These are phyloP conservation scores for Vannuccia rotundouncinata DNA, from an alignment of 2,888 invertebrate species.

Conservation along the genomic window DNA sequence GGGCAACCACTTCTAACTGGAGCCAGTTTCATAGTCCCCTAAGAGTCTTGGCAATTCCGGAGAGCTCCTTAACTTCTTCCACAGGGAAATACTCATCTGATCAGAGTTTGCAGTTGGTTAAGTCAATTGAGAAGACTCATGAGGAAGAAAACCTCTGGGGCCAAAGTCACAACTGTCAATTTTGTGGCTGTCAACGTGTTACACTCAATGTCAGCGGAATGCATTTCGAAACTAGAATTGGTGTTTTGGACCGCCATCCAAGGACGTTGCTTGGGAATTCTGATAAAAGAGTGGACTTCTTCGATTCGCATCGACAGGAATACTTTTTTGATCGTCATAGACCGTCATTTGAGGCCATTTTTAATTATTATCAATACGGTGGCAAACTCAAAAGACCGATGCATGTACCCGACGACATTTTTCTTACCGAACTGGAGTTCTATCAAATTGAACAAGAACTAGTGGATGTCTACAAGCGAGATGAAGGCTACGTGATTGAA, in stretches of 20 bases:
- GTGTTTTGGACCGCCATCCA: slow-evolving; percentile 51
- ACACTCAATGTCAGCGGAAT: slow-evolving; percentile 55
- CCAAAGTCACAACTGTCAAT: no score
- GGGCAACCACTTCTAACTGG: no score
- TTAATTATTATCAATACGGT: slow-evolving; percentile 55
- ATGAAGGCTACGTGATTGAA: slow-evolving; percentile 53
- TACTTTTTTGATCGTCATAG: slow-evolving; percentile 56
- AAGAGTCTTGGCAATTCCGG: no score
- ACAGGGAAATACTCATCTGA: no score
- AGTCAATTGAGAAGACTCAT: no score
- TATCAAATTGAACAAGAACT: slow-evolving; percentile 53
- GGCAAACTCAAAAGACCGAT: slow-evolving; percentile 52
- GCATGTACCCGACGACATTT: slow-evolving; percentile 54
- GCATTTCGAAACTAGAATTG: slow-evolving; percentile 53
- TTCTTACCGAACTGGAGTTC: slow-evolving; percentile 53
- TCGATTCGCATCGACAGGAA: slow-evolving; percentile 51
- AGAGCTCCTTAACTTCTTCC: no score
- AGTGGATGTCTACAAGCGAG: slow-evolving; percentile 50
- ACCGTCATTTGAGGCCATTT: slow-evolving; percentile 56
- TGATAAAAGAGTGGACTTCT: slow-evolving; percentile 50
- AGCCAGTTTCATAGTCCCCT: no score
- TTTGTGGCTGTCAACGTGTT: no score
- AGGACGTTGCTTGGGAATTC: slow-evolving; percentile 54
- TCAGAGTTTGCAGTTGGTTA: no score
- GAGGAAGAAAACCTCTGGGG: no score